Base-by-base conservation (phyloP, 2,888 invertebrate species). In the Nesidiocoris tenuis region DNA sequence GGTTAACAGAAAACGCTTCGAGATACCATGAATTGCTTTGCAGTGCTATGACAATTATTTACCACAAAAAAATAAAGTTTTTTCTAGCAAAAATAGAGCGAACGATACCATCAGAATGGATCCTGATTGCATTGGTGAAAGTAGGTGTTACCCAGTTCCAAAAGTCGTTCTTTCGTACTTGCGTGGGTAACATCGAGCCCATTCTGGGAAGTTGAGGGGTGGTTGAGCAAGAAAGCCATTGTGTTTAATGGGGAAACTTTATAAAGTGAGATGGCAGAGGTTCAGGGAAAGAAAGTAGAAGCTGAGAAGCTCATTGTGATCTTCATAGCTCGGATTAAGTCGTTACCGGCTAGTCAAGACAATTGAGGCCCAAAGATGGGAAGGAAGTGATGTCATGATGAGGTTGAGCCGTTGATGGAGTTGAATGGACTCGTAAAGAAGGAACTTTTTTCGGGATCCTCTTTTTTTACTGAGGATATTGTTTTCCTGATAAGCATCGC, bases 241-340 rank as follows among this genome's bases (percentile, higher is more conserved):
- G 67, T 67, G 67, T 67, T 67, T 67, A 67, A 67, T 67, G 67
- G 67, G 67, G 55, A 67, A 67, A 67, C 67, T 67, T 67, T 67
- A 67, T 67, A 55, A 67, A 67, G 67, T 67, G 55, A 19, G 56
- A 67, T 67, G 56, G 67, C 39, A 39, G 39, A 39, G 39, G 39
- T 56, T 39, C 12, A 55, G 56, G 23, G n/a, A 19, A 55, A 67
- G 23, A 25, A 22, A 55, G 66, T 12, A 7, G 39, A 39, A 39
- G 39, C 39, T 39, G 39, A 39, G 39, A 39, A 54, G 54, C 67
- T 67, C 67, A 67, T 67, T 67, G 67, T 67, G 67, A 67, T 67
- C 67, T 67, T 67, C 70, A 70, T 70, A 59, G 59, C 70, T 59
- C 57, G 70, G 70, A 70, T 70, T 70, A 70, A 70, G 70, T 70